phyloP scores from a whole-genome alignment of 2,888 invertebrate genomes.

The Enchytraeus crypticus region DNA sequence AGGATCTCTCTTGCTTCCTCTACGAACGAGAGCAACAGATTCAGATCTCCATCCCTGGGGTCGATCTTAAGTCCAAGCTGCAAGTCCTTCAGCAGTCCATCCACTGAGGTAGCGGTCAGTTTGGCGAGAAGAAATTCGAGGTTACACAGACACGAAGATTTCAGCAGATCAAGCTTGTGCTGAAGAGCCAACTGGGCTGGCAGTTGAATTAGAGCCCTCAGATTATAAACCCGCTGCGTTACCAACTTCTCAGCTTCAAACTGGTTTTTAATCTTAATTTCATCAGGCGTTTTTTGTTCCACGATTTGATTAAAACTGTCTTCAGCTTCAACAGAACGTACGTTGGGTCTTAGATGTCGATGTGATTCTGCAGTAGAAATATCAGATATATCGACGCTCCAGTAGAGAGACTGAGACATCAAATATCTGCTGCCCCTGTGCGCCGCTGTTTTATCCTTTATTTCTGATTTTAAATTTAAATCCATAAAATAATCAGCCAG shows the following conservation, averaged over 20 bases:
- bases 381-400: background rate
- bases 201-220: constrained; percentile 70
- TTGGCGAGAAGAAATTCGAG: constrained; percentile 72
- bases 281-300: no score
- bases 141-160: constrained; percentile 64
- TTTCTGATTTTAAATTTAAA: constrained; percentile 34
- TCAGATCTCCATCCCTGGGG: constrained; percentile 38
- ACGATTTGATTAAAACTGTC: no score
- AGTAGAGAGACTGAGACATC: constrained; percentile 33
- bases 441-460: constrained; percentile 35
- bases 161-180: constrained; percentile 53
- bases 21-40: constrained; percentile 61
- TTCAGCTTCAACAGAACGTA: no score
- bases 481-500: constrained; percentile 44
- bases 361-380: no score
- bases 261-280: no score
- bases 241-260: no score
- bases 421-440: constrained; percentile 27
- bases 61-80: constrained; percentile 50
- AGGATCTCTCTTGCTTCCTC: constrained; percentile 64
- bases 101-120: constrained; percentile 66
- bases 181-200: constrained; percentile 66
- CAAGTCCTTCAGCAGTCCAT: constrained; percentile 69
- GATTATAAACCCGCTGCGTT: constrained; percentile 55
- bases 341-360: no score